Conservation (phyloP, 2,888 invertebrate genomes). For the Fragum whitleyi region DNA sequence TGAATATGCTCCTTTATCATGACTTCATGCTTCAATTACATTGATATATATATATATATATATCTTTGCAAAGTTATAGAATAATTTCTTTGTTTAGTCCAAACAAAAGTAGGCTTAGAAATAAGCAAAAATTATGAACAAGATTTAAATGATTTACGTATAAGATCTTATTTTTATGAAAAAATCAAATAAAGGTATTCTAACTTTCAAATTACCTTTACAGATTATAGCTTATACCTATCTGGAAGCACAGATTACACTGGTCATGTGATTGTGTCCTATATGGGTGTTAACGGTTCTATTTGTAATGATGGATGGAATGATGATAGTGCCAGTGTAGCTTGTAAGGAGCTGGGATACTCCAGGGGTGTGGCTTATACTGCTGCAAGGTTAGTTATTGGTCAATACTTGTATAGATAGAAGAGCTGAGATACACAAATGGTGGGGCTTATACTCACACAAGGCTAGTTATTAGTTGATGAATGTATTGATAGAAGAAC, state of each 20-base stretch:
- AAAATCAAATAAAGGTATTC: too few species aligned
- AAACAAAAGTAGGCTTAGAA: too few species aligned
- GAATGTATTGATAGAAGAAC: slow-evolving; percentile 87
- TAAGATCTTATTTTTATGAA: too few species aligned
- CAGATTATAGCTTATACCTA: slow-evolving; percentile 69
- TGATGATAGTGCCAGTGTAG: slow-evolving; percentile 71
- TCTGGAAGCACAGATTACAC: slow-evolving; percentile 48
- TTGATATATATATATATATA: too few species aligned
- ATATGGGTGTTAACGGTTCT: slow-evolving; percentile 70
- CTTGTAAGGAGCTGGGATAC: slow-evolving; percentile 72
- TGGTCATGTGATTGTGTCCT: slow-evolving; percentile 69
- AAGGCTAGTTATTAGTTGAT: slow-evolving; percentile 25
- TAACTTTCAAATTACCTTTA: too few species aligned
- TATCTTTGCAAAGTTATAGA: too few species aligned
- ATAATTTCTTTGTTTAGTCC: too few species aligned
- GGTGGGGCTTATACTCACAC: slow-evolving; percentile 66
- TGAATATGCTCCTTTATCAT: too few species aligned
- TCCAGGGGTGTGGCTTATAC: slow-evolving; percentile 67
- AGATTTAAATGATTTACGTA: too few species aligned
- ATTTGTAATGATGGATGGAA: slow-evolving; percentile 77
- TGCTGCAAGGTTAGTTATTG: slow-evolving; percentile 43
- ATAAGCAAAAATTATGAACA: too few species aligned
- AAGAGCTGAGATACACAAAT: slow-evolving; percentile 66
- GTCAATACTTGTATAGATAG: slow-evolving; percentile 86
- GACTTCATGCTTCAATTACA: too few species aligned